These are phyloP conservation scores for Fabriciana adippe DNA, from an alignment of 2,888 invertebrate species.

Conservation along the genomic window DNA sequence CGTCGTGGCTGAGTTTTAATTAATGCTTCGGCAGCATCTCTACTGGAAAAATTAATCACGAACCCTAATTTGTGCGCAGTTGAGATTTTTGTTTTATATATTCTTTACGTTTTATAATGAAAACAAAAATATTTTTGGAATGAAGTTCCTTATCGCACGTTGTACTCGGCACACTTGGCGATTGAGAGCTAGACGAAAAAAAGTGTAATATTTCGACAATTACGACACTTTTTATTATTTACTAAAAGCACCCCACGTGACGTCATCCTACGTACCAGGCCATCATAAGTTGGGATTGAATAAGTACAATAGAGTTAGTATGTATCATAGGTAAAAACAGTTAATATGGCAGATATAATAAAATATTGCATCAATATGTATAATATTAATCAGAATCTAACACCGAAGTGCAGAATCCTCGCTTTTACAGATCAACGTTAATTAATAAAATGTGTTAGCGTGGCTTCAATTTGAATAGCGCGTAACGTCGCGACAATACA, in stretches of 20 bases:
- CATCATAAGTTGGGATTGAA: too few species aligned
- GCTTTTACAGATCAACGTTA: slow-evolving; percentile 1
- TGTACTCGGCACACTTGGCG: too few species aligned
- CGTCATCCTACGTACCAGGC: too few species aligned
- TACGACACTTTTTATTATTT: too few species aligned
- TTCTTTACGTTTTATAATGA: background rate
- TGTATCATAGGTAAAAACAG: too few species aligned
- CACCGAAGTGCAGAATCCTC: background rate
- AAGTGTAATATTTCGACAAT: too few species aligned
- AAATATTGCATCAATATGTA: too few species aligned
- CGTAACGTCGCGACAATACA: slow-evolving; percentile 43
- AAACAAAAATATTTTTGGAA: background rate
- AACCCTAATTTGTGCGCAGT: slow-evolving; percentile 5
- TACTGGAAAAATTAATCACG: slow-evolving; percentile 18
- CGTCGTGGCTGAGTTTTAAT: slow-evolving; percentile 47
- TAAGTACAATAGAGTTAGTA: too few species aligned
- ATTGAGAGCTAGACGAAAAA: too few species aligned
- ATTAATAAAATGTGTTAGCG: slow-evolving; percentile 11
- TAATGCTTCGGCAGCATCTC: slow-evolving; percentile 33
- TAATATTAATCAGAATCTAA: background rate
- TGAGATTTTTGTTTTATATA: slow-evolving; percentile 3
- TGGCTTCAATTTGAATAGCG: slow-evolving; percentile 10
- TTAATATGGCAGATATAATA: too few species aligned
- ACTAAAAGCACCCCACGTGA: too few species aligned
- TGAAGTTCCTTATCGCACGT: background rate